These are phyloP conservation scores for Carabus problematicus DNA, from an alignment of 2,888 invertebrate species.

Conservation along the genomic window DNA sequence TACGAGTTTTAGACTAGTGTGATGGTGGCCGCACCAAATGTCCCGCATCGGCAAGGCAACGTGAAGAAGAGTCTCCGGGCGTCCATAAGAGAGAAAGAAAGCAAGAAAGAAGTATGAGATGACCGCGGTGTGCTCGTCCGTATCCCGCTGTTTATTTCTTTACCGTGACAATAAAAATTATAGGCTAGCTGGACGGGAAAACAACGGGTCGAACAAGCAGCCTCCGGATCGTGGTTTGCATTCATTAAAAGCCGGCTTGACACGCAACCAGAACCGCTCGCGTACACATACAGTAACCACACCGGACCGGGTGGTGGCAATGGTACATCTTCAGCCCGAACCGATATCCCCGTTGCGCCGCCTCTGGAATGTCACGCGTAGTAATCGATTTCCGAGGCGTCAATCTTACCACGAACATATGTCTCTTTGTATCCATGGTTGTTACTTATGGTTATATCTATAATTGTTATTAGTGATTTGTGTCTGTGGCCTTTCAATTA, in stretches of 20 bases:
- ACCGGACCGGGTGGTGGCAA: neutral
- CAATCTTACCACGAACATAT: too few relatives aligned
- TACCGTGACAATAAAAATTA: constrained; percentile 69
- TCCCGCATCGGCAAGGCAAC: too few relatives aligned
- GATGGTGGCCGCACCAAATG: too few relatives aligned
- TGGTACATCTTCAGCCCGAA: neutral
- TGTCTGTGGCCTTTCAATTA: too few relatives aligned
- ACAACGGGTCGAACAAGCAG: constrained; percentile 64
- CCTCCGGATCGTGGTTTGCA: constrained; percentile 59
- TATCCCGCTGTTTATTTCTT: constrained; percentile 64
- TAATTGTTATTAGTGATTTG: too few relatives aligned
- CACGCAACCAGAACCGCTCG: constrained; percentile 7
- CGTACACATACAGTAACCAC: too few relatives aligned
- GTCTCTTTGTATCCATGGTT: too few relatives aligned
- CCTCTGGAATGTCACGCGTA: constrained; percentile 29
- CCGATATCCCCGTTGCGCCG: neutral
- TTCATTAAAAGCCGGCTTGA: constrained; percentile 7
- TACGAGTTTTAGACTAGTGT: too few relatives aligned
- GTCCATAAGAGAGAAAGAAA: too few relatives aligned
- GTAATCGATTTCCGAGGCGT: constrained; percentile 22
- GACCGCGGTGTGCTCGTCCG: constrained; percentile 50
- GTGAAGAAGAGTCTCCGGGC: too few relatives aligned
- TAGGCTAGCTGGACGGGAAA: constrained; percentile 68
- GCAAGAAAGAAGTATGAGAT: neutral
- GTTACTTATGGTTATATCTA: too few relatives aligned